Percentiles rank a stretch among this genome's conserved stretches.
phyloP scores from a whole-genome alignment of 2,797 vertebrate species.

The Pipistrellus pygmaeus region DNA sequence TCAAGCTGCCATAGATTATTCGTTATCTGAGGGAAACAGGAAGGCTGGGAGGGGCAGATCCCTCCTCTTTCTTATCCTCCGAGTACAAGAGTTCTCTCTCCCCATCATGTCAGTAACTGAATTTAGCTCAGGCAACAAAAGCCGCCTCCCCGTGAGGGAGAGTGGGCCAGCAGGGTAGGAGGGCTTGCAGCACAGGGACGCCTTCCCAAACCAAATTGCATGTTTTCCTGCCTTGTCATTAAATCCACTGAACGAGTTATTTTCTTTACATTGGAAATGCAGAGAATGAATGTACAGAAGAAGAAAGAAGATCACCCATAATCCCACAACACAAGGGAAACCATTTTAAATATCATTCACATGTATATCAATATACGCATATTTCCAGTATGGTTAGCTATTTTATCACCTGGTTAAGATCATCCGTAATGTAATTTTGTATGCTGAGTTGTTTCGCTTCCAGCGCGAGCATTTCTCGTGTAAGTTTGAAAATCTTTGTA shows the following conservation, averaged over 20 bases:
- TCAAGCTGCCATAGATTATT: background rate
- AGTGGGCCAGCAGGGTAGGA: background rate
- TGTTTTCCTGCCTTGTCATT: conserved; percentile 38
- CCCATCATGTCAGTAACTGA: conserved; percentile 9
- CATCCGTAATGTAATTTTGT: background rate
- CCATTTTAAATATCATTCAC: conserved; percentile 15
- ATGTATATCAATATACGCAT: background rate
- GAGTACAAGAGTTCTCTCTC: background rate
- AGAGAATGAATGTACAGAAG: background rate
- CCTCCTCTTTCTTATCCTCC: conserved; percentile 44
- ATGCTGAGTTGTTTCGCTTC: background rate
- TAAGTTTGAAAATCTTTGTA: background rate
- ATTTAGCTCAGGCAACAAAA: conserved; percentile 47
- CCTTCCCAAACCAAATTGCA: conserved; percentile 27
- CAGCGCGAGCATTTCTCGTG: background rate
- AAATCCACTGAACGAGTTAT: conserved; percentile 17
- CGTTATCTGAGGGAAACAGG: conserved; percentile 67
- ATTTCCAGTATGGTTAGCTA: background rate
- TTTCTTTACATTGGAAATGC: background rate
- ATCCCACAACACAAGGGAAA: background rate
- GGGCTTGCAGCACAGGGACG: background rate
- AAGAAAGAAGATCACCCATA: background rate
- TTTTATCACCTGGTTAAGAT: background rate
- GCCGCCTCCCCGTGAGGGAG: background rate
- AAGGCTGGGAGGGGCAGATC: background rate